Evolutionary conservation across 2,797 vertebrate species (phyloP).

Genomic region (Anguilla pacifica): DNA sequence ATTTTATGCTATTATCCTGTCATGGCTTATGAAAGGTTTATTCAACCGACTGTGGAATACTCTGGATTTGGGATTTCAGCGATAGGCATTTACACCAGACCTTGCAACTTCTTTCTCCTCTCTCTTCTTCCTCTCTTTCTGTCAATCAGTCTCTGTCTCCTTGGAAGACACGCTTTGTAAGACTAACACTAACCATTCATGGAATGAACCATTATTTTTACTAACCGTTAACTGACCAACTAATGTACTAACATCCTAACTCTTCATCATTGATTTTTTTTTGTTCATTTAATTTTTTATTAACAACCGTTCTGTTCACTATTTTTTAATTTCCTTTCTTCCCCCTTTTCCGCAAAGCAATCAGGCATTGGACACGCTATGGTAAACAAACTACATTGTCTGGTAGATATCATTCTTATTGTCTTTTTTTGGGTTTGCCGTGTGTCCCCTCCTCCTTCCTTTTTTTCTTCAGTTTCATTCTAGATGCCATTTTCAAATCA

Average conservation of each 20-base stretch:
- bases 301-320: constrained; percentile 86
- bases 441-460: constrained; percentile 71
- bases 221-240: constrained; percentile 74
- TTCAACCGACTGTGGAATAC: not conserved
- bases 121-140: constrained; percentile 47
- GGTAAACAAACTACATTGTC: constrained; percentile 99
- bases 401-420: constrained; percentile 92
- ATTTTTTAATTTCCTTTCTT: constrained; percentile 86
- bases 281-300: constrained; percentile 74
- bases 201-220: constrained; percentile 81
- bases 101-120: constrained; percentile 35
- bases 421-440: constrained; percentile 82
- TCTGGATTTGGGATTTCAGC: constrained; percentile 17
- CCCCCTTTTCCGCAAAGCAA: constrained; percentile 90
- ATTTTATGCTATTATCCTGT: constrained; percentile 2
- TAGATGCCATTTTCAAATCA: constrained; percentile 51
- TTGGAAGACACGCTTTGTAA: constrained; percentile 73
- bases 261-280: constrained; percentile 79
- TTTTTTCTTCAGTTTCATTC: constrained; percentile 66
- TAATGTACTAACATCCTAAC: constrained; percentile 82
- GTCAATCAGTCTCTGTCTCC: constrained; percentile 46
- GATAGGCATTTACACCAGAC: constrained; percentile 39
- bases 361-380: constrained; percentile 92
- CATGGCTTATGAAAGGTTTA: constrained; percentile 32
- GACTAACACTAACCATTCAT: constrained; percentile 84